Conservation (phyloP, 2,888 invertebrate genomes). For the Oxyscelio sp. region DNA sequence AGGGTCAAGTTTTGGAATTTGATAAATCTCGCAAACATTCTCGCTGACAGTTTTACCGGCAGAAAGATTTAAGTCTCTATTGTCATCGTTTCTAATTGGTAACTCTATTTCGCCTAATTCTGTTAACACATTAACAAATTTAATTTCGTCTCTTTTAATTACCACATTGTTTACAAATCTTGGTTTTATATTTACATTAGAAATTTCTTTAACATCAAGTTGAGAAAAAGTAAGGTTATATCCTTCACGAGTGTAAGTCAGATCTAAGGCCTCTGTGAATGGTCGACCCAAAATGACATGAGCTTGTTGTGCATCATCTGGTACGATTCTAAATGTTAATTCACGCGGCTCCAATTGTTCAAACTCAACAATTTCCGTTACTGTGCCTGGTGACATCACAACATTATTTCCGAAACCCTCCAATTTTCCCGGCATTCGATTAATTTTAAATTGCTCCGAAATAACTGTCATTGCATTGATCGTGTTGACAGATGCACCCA, state of each 20-base stretch:
- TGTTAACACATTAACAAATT: not conserved
- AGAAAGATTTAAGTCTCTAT: no score
- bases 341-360: constrained; percentile 38
- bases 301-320: constrained; percentile 23
- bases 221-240: no score
- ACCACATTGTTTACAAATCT: no score
- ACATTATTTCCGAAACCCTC: constrained; percentile 43
- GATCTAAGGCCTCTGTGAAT: constrained; percentile 44
- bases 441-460: no score
- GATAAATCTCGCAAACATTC: not conserved
- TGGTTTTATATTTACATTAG: not conserved
- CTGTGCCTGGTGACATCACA: constrained; percentile 32
- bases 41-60: not conserved
- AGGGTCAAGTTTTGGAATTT: not conserved
- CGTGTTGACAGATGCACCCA: constrained; percentile 21
- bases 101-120: no score
- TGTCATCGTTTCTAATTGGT: no score
- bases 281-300: constrained; percentile 55
- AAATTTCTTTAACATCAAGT: no score
- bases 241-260: no score
- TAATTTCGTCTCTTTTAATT: not conserved
- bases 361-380: constrained; percentile 19
- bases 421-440: not conserved
- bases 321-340: constrained; percentile 37
- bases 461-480: constrained; percentile 18